Conservation (phyloP, 2,113 vertebrate species). For the Perca fluviatilis region DNA sequence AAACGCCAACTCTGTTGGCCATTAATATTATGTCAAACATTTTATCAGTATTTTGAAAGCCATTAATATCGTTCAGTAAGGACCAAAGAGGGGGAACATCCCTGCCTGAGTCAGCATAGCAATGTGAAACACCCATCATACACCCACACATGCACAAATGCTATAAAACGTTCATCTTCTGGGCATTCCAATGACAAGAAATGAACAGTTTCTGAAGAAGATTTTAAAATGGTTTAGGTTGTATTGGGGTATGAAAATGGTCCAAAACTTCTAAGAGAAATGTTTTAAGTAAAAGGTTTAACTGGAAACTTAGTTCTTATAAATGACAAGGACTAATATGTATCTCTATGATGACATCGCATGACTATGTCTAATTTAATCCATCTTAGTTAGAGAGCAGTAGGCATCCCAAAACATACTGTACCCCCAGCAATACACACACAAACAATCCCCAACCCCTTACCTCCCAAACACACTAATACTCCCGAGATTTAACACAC, state of each 20-base stretch:
- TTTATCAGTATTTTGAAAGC: constrained; percentile 63
- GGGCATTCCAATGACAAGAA: not conserved
- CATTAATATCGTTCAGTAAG: constrained; percentile 39
- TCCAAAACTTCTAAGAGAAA: not conserved
- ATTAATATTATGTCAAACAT: constrained; percentile 58
- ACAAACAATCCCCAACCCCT: constrained; percentile 35
- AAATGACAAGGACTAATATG: not conserved
- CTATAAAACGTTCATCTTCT: constrained; percentile 1
- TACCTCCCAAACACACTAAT: constrained; percentile 42
- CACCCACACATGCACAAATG: not conserved
- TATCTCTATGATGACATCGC: not conserved
- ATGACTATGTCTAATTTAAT: constrained; percentile 12
- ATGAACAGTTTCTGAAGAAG: not conserved
- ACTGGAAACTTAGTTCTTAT: not conserved
- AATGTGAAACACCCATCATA: constrained; percentile 14
- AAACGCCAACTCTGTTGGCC: constrained; percentile 43
- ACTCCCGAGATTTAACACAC: constrained; percentile 35
- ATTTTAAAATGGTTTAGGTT: not conserved
- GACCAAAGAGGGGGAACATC: not conserved
- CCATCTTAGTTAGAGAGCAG: not conserved
- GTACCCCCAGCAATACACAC: constrained; percentile 21
- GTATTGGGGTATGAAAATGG: not conserved
- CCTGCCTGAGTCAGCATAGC: not conserved
- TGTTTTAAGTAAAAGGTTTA: not conserved
- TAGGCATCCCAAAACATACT: constrained; percentile 10